A percentile compares a stretch with the other conserved stretches of the same genome.
Conservation (phyloP, 2,113 vertebrate species). For the Dasyurus viverrinus region DNA sequence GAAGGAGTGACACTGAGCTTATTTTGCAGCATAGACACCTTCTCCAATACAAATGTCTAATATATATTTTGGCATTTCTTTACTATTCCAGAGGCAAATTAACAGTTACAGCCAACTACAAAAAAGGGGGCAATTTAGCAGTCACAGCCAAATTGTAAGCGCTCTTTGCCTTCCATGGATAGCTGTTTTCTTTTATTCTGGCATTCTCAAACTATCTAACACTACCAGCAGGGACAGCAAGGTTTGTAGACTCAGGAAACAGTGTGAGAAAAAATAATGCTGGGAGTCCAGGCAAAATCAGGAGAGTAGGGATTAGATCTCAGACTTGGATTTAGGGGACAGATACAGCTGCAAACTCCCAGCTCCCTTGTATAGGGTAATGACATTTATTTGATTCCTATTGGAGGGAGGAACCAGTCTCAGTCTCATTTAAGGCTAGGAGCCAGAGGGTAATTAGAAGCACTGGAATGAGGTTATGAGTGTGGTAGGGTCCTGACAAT, state of each 20-base stretch:
- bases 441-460: not conserved
- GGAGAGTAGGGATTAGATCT: not conserved
- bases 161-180: not conserved
- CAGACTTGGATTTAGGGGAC: not conserved
- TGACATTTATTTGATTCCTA: not conserved
- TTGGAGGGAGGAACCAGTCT: not conserved
- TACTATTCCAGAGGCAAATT: not conserved
- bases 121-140: too few species aligned
- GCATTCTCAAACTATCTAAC: not conserved
- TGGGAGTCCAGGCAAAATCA: not conserved
- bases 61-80: not conserved
- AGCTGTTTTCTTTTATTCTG: not conserved
- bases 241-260: not conserved
- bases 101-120: not conserved
- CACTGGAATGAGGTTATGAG: not conserved
- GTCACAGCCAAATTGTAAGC: not conserved
- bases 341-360: not conserved
- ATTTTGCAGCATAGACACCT: not conserved
- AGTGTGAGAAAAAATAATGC: not conserved
- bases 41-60: not conserved
- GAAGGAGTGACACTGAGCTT: not conserved
- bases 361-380: not conserved
- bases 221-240: not conserved
- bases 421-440: not conserved
- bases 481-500: not conserved